Conservation (phyloP, 1,140 invertebrate genomes). For the Drosophila persimilis region DNA sequence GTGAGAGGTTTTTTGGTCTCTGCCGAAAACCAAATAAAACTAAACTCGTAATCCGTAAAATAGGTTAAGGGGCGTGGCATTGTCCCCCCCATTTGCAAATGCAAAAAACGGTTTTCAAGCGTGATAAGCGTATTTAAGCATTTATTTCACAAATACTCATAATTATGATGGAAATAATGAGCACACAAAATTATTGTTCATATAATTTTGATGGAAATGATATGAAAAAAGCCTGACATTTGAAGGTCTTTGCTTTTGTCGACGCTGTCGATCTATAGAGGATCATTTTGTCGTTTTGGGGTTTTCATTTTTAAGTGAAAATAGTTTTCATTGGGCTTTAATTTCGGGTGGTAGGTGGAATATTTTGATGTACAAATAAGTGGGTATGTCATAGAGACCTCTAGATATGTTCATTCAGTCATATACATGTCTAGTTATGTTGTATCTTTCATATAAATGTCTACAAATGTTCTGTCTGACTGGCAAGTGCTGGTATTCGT, state of each 20-base stretch:
- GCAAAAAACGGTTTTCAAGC: slow-evolving; percentile 34
- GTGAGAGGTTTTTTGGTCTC: slow-evolving; percentile 39
- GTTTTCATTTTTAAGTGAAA: too few species aligned
- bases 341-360: too few species aligned
- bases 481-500: too few species aligned
- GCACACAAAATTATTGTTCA: slow-evolving; percentile 9
- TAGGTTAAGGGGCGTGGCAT: slow-evolving; percentile 41
- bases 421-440: too few species aligned
- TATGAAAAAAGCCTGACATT: slow-evolving; percentile 15
- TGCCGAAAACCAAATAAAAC: slow-evolving; percentile 8
- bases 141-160: slow-evolving; percentile 22
- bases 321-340: too few species aligned
- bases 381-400: too few species aligned
- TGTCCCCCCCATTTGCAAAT: slow-evolving; percentile 23
- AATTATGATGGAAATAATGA: slow-evolving; percentile 38
- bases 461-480: too few species aligned
- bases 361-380: too few species aligned
- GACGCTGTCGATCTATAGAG: too few species aligned
- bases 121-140: slow-evolving; percentile 39
- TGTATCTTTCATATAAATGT: too few species aligned
- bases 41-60: slow-evolving; percentile 2
- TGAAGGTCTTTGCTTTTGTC: slow-evolving; percentile 12
- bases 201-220: slow-evolving; percentile 5
- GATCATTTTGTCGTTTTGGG: neutral
- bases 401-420: too few species aligned